Evolutionary conservation across 2,113 vertebrate genomes (phyloP), one percentile per base, ranked within the genome.

Genomic region (Andinoacara biseriatus): DNA sequence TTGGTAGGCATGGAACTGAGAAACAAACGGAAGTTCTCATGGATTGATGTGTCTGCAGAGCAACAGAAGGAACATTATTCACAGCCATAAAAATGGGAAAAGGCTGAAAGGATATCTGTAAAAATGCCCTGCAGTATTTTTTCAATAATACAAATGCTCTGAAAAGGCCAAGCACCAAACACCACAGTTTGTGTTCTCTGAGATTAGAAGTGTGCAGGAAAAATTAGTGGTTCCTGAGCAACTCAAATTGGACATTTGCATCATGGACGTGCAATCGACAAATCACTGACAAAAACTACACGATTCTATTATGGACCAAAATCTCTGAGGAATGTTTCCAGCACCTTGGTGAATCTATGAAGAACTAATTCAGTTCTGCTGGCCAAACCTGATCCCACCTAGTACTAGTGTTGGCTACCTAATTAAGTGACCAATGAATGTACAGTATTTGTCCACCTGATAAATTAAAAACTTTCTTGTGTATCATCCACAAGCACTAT

Each of bases 1-100:
- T 90, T 90, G 57, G 93, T 95, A 1, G 96, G 96, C 97, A 96
- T 97, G 62, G 96, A 98, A 80, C 96, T 97, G 85, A 97, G 95
- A 90, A 97, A 97, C 65, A 97, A 93, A 59, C 96, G 93, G 89
- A 97, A 97, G 76, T 94, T 93, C 58, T 97, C 93, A 54, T 96
- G 93, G 81, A 97, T 95, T 38, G 75, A 18, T 24, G 92, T 84
- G 76, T 86, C 97, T 97, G 90, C 79, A 90, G 63, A 87, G 85
- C 83, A 80, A 85, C 5, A 84, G 56, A 7, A 52, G 29, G 9
- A 18, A 65, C 6, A 61, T 81, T 40, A 82, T 15, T 83, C 43
- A 84, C 8, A 69, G 13, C 26, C 2, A 58, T 24, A 31, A 49
- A 81, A 26, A 67, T 43, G 2, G 56, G 58, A 76, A 67, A 26